Conservation (phyloP, 1,140 invertebrate species). For the Drosophila bifasciata region DNA sequence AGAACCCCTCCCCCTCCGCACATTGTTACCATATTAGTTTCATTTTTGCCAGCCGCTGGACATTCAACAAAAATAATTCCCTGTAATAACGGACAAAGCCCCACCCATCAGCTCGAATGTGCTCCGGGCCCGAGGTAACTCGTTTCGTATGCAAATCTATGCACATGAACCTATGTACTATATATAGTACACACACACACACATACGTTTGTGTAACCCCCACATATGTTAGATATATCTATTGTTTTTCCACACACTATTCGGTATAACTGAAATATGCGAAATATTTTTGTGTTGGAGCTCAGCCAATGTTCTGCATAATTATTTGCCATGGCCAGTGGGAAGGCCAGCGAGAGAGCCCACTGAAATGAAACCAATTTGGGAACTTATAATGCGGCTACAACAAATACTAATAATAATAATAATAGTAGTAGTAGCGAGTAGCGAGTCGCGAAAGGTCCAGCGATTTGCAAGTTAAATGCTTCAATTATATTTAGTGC, state of each 20-base stretch:
- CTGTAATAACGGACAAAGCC: conserved; percentile 3
- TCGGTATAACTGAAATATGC: conserved; percentile 35
- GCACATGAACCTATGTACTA: conserved; percentile 5
- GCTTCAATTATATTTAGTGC: conserved; percentile 67
- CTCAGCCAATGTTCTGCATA: conserved; percentile 27
- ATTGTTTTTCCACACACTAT: background rate
- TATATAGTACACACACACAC: no score
- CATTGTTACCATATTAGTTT: background rate
- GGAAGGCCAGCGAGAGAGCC: background rate
- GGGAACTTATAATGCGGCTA: conserved; percentile 51
- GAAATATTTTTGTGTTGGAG: conserved; percentile 35
- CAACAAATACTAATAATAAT: conserved; percentile 69
- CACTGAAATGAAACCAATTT: conserved; percentile 67
- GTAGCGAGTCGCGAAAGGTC: conserved; percentile 46
- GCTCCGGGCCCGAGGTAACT: conserved; percentile 3
- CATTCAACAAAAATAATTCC: conserved; percentile 15
- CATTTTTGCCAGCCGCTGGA: background rate
- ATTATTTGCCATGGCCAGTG: conserved; percentile 28
- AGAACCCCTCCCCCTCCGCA: no score
- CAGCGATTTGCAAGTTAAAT: conserved; percentile 67
- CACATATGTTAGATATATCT: conserved; percentile 36
- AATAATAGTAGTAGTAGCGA: no score
- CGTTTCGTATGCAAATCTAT: conserved; percentile 38
- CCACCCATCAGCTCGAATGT: conserved; percentile 11
- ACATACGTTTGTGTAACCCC: background rate